A percentile compares a stretch with the other conserved stretches of the same genome.
phyloP scores from a whole-genome alignment of 2,888 invertebrate species.

The Stegophylla sp. region DNA sequence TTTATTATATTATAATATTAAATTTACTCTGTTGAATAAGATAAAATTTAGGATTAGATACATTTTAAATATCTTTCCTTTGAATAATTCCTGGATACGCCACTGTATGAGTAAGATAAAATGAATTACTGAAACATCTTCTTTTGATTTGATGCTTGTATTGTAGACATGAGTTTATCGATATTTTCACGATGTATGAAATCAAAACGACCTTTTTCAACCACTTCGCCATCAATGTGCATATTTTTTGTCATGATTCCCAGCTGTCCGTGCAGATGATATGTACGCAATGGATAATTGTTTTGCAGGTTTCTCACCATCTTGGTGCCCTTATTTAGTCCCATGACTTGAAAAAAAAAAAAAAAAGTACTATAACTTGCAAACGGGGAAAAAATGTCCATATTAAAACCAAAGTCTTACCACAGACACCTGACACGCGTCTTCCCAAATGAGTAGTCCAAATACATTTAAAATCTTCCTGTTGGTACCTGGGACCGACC shows the following conservation, averaged over 20 bases:
- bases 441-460: slow-evolving; percentile 71
- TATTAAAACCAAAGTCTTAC: slow-evolving; percentile 66
- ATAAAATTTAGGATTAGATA: too few relatives aligned
- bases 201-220: slow-evolving; percentile 74
- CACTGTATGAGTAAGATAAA: neutral
- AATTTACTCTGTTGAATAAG: too few relatives aligned
- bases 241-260: slow-evolving; percentile 79
- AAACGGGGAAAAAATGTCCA: neutral
- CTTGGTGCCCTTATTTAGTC: slow-evolving; percentile 74
- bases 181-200: slow-evolving; percentile 76
- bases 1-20: too few relatives aligned
- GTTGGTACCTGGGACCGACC: slow-evolving; percentile 78
- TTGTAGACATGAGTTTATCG: slow-evolving; percentile 76
- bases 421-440: slow-evolving; percentile 76
- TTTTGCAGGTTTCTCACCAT: slow-evolving; percentile 69
- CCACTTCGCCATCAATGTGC: slow-evolving; percentile 75
- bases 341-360: slow-evolving; percentile 70
- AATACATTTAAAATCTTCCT: slow-evolving; percentile 72
- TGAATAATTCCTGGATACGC: too few relatives aligned
- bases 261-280: slow-evolving; percentile 76
- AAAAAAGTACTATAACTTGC: slow-evolving; percentile 76
- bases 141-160: slow-evolving; percentile 86
- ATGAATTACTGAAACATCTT: slow-evolving; percentile 78
- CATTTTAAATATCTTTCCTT: too few relatives aligned
- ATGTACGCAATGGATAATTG: slow-evolving; percentile 74